Evolutionary conservation across 1,140 invertebrate genomes (phyloP).

Genomic region (Gryllus bimaculatus): DNA sequence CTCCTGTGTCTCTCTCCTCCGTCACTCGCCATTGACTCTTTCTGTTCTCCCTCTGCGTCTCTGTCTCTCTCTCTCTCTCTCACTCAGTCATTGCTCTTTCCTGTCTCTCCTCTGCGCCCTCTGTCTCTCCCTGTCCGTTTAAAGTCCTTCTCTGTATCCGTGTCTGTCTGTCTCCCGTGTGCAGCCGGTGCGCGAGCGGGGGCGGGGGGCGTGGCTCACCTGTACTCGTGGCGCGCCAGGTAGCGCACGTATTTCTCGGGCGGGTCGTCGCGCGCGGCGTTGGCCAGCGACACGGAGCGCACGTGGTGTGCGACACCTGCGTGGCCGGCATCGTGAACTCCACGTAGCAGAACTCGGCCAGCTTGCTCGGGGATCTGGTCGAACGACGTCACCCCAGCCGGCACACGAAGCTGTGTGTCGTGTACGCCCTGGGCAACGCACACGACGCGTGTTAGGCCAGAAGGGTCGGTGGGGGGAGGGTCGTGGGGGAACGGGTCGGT

Average conservation of each 20-base stretch:
- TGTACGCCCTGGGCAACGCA: slow-evolving; percentile 70
- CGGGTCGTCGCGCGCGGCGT: slow-evolving; percentile 81
- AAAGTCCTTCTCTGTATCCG: not conserved
- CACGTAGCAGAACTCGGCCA: slow-evolving; percentile 79
- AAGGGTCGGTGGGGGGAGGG: no score
- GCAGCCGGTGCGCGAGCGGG: not conserved
- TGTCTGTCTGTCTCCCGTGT: not conserved
- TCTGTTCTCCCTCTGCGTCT: not conserved
- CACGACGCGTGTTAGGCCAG: no score
- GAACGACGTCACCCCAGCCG: slow-evolving; percentile 89
- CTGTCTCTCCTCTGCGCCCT: not conserved
- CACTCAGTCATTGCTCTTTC: not conserved
- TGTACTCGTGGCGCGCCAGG: slow-evolving; percentile 92
- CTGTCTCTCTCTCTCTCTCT: not conserved
- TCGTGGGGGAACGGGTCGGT: no score
- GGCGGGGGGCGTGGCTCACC: slow-evolving; percentile 39
- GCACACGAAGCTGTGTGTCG: slow-evolving; percentile 88
- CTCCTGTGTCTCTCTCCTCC: not conserved
- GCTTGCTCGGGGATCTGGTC: slow-evolving; percentile 92
- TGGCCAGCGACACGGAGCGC: slow-evolving; percentile 84
- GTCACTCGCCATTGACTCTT: no score
- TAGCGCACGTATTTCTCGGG: slow-evolving; percentile 98
- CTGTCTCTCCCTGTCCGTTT: not conserved
- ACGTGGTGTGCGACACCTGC: slow-evolving; percentile 95
- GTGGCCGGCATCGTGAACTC: slow-evolving; percentile 99